Percentiles rank a stretch among this genome's conserved stretches.
Evolutionary conservation across 1,140 invertebrate species (phyloP).

Genomic region (Ylistrum balloti): DNA sequence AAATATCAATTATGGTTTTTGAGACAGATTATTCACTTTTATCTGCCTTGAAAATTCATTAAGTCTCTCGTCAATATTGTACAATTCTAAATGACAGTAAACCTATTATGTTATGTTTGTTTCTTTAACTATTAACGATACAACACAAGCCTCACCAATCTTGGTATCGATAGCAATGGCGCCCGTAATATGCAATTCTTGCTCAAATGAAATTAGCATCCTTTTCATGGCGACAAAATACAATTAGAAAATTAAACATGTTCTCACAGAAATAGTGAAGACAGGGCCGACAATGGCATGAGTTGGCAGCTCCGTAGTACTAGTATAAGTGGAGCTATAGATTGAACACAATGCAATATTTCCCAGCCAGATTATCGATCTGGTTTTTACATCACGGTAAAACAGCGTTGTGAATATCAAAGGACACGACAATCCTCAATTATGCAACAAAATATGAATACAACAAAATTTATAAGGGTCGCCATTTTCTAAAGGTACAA

Average conservation of each 20-base stretch:
- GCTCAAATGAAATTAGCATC: constrained; percentile 7
- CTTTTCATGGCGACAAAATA: constrained; percentile 3
- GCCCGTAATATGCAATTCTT: not conserved
- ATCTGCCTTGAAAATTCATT: too few species aligned
- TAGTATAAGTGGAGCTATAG: not conserved
- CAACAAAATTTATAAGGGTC: not conserved
- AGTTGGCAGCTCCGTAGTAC: not conserved
- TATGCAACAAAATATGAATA: not conserved
- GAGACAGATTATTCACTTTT: too few species aligned
- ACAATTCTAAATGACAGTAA: too few species aligned
- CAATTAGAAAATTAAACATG: constrained; percentile 30
- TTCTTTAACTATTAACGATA: not conserved
- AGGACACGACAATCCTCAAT: not conserved
- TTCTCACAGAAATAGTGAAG: constrained; percentile 9
- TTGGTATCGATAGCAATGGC: not conserved
- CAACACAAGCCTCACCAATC: not conserved
- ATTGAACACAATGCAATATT: not conserved
- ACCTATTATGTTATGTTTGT: not conserved
- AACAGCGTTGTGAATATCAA: not conserved
- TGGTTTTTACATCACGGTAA: not conserved
- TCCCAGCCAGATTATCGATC: not conserved
- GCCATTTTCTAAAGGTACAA: not conserved
- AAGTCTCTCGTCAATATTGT: too few species aligned
- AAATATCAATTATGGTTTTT: too few species aligned
- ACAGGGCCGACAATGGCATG: not conserved